phyloP scores from a whole-genome alignment of 2,113 vertebrate species.

The Mesocricetus auratus region DNA sequence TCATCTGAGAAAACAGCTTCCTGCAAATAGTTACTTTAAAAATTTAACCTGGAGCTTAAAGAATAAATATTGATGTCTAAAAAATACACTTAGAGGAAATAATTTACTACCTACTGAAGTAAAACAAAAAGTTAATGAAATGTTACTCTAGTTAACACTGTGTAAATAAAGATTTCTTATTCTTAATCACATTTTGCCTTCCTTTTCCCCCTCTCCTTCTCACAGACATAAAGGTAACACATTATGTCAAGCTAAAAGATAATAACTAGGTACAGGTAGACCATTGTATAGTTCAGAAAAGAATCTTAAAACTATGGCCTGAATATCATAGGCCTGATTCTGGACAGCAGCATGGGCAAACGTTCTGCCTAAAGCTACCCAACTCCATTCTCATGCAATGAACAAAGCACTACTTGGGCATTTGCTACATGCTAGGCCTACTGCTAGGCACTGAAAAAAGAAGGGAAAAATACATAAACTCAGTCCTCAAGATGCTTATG shows the following conservation, averaged over 20 bases:
- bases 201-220: not conserved
- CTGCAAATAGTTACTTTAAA: not conserved
- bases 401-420: not conserved
- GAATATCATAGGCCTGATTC: not conserved
- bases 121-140: constrained; percentile 9
- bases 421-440: not conserved
- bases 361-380: not conserved
- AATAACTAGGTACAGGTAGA: not conserved
- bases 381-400: not conserved
- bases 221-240: not conserved
- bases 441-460: not conserved
- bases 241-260: constrained; percentile 2
- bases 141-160: not conserved
- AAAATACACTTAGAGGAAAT: constrained; percentile 1
- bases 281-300: constrained; percentile 8
- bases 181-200: not conserved
- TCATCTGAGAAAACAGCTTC: not conserved
- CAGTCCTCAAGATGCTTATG: not conserved
- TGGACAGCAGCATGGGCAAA: not conserved
- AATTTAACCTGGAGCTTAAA: not conserved
- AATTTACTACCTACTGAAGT: not conserved
- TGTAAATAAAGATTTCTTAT: constrained; percentile 6
- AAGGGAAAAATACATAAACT: not conserved
- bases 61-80: not conserved
- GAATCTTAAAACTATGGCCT: not conserved